These are phyloP conservation scores for Probosciger aterrimus DNA, from an alignment of 2,113 vertebrate genomes.

Conservation along the genomic window DNA sequence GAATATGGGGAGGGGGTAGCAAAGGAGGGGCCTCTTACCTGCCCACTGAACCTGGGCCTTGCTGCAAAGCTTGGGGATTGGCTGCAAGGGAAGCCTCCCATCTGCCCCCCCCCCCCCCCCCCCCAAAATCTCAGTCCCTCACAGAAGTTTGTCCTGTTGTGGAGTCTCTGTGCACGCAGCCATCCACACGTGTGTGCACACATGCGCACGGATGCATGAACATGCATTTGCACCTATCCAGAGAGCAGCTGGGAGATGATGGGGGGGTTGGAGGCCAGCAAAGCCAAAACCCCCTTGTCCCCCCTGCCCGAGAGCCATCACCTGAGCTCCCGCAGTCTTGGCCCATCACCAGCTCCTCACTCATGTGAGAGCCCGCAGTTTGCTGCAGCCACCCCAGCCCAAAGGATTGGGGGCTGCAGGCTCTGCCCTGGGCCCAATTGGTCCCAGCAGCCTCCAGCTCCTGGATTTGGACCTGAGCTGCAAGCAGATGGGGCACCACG, in stretches of 20 bases:
- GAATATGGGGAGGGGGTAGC: not conserved
- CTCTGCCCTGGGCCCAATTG: not conserved
- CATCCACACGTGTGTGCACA: not conserved
- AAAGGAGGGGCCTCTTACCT: not conserved
- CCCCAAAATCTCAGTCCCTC: not conserved
- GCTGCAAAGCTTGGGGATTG: not conserved
- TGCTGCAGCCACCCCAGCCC: not conserved
- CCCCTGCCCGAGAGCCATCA: not conserved
- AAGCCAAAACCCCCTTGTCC: not conserved
- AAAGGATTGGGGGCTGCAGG: not conserved
- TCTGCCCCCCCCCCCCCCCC: not conserved
- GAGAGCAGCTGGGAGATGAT: not conserved
- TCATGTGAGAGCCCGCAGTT: not conserved
- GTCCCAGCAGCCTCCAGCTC: not conserved
- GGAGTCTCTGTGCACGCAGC: not conserved
- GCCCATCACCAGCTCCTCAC: not conserved
- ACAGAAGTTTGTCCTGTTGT: not conserved
- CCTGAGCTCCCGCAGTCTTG: not conserved
- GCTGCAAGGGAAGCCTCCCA: not conserved
- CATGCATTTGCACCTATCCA: not conserved
- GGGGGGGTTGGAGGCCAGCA: not conserved
- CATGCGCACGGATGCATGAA: not conserved
- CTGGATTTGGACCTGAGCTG: not conserved
- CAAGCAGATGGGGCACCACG: not conserved
- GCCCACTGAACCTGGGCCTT: not conserved